A percentile compares a stretch with the other conserved stretches of the same genome.
Evolutionary conservation across 2,888 invertebrate genomes (phyloP).

Genomic region (Drosophila longiperda): DNA sequence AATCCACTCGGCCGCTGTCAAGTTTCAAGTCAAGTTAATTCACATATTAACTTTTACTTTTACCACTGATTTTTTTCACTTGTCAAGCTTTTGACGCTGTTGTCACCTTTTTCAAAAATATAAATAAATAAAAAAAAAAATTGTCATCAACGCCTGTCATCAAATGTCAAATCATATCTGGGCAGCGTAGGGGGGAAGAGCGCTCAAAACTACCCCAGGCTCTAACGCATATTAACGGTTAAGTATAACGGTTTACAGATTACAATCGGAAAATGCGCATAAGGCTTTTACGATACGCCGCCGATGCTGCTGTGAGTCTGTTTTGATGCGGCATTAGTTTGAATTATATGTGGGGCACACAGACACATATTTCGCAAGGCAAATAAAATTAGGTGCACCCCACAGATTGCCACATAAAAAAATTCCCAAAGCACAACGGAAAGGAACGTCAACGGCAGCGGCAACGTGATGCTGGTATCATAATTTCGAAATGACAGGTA

Average conservation of each 20-base stretch:
- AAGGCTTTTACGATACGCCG: slow-evolving; percentile 66
- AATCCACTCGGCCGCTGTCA: slow-evolving; percentile 31
- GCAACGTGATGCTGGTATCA: slow-evolving; percentile 60
- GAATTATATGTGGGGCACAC: slow-evolving; percentile 56
- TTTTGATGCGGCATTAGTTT: slow-evolving; percentile 62
- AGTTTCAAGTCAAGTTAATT: slow-evolving; percentile 21
- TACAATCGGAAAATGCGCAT: slow-evolving; percentile 78
- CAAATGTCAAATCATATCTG: slow-evolving; percentile 51
- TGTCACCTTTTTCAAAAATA: slow-evolving; percentile 41
- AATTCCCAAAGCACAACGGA: slow-evolving; percentile 31
- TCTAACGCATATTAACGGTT: slow-evolving; percentile 51
- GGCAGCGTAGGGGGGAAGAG: too few relatives aligned
- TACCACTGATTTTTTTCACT: slow-evolving; percentile 19
- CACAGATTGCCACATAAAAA: slow-evolving; percentile 39
- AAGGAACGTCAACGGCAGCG: slow-evolving; percentile 53
- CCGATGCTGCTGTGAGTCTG: slow-evolving; percentile 5
- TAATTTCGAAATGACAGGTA: slow-evolving; percentile 79
- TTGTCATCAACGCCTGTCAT: slow-evolving; percentile 71
- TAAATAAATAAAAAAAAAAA: slow-evolving; percentile 28
- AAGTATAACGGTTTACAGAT: slow-evolving; percentile 63
- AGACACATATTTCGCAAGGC: slow-evolving; percentile 33
- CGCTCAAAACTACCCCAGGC: slow-evolving; percentile 4
- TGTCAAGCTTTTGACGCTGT: slow-evolving; percentile 29
- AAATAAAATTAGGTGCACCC: slow-evolving; percentile 68
- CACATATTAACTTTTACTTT: slow-evolving; percentile 40